Evolutionary conservation across 37 sponge, comb jelly and placozoan species (phyloP), one percentile per base, ranked within the genome.

Genomic region (Hormiphora californensis): DNA sequence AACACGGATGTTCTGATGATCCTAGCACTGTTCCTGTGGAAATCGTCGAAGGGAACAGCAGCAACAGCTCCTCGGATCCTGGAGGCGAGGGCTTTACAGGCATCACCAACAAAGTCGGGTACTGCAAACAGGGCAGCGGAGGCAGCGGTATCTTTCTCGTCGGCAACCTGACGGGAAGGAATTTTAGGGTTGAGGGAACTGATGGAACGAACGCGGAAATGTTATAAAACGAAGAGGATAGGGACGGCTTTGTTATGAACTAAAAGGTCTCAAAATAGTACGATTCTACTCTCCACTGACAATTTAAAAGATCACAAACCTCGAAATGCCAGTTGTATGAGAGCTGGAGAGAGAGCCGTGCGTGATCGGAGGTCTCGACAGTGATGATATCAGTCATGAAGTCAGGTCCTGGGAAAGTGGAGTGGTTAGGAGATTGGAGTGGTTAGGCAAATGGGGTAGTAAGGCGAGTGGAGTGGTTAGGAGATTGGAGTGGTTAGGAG

Each of bases 321-420:
- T 73, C 81, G 25, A 73, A 73, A 88, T 68, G 90, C 99, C 99
- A 98, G 89, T 98, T 98, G 88, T 98, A 98, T 0, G 95, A 92
- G 39, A 98, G 93, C 87, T 98, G 99, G 54, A 98, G 92, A 39
- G 88, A 89, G 23, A 98, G 93, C 0, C 99, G 88, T 54, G 99
- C 99, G 89, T 98, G 99, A 89, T 98, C 99, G 5, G 95, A 90
- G 0, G 99, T 98, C 87, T 98, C 99, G 0, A 98, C 93, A 78
- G 93, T 92, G 88, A 98, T 94, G 94, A 98, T 93, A 86, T 98
- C 99, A 9, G 99, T 98, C 88, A 93, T 95, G 93, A 98, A 98
- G 89, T 98, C 99, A 19, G 99, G 99, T 32, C 99, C n/a, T n/a
- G n/a, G n/a, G n/a, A n/a, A n/a, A n/a, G n/a, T n/a, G n/a, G n/a